Percentiles rank a stretch among this genome's conserved stretches.
Evolutionary conservation across 2,888 invertebrate genomes (phyloP).

Genomic region (Drosophila emarginata): DNA sequence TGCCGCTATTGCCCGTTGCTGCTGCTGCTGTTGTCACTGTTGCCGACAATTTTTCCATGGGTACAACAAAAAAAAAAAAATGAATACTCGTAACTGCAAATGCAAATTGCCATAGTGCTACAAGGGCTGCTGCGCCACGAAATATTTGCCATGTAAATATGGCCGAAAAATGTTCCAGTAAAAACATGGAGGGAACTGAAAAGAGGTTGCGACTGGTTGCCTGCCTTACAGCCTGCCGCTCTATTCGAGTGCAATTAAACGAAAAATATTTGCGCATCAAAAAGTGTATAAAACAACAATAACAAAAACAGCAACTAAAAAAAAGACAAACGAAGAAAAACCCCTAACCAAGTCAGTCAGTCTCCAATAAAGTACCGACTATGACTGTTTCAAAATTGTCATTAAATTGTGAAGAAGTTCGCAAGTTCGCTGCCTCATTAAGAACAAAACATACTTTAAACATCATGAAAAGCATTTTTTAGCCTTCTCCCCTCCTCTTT

Average conservation of each 20-base stretch:
- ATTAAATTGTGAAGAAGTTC: constrained; percentile 38
- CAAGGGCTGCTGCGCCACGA: constrained; percentile 38
- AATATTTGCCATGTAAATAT: constrained; percentile 73
- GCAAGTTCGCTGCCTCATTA: constrained; percentile 40
- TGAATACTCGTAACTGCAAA: constrained; percentile 35
- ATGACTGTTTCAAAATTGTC: constrained; percentile 33
- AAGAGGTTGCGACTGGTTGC: constrained; percentile 5
- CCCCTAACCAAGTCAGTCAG: not conserved
- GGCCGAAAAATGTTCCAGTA: constrained; percentile 19
- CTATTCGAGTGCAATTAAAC: constrained; percentile 71
- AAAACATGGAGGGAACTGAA: constrained; percentile 5
- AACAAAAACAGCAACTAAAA: constrained; percentile 26
- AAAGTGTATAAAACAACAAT: constrained; percentile 42
- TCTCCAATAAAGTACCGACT: not conserved
- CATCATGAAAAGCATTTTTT: constrained; percentile 9
- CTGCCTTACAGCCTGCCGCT: constrained; percentile 26
- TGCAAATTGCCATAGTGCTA: constrained; percentile 53
- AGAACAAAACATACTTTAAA: constrained; percentile 4
- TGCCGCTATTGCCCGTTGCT: constrained; percentile 37
- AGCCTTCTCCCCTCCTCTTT: not conserved
- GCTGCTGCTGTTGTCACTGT: constrained; percentile 41
- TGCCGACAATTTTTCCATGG: constrained; percentile 40
- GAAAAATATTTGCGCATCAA: constrained; percentile 68
- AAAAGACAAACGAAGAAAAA: not conserved
- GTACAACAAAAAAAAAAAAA: not conserved